Evolutionary conservation across 2,797 vertebrate genomes (phyloP).

Genomic region (Notamacropus eugenii): DNA sequence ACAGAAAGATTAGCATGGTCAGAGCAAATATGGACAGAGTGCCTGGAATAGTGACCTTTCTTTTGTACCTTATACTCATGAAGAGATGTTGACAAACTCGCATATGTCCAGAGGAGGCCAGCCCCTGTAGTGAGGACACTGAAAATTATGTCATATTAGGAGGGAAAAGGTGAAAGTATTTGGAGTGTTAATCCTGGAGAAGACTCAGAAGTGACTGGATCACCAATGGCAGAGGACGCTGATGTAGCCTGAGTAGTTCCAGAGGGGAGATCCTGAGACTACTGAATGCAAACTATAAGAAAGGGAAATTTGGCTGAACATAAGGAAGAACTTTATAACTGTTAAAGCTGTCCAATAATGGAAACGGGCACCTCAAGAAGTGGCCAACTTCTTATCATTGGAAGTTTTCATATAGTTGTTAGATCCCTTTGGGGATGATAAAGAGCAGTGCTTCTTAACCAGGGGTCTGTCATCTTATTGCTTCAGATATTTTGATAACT

Average conservation of each 20-base stretch:
- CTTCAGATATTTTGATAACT: neutral
- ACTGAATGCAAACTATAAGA: neutral
- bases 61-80: neutral
- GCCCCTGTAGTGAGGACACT: neutral
- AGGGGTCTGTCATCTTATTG: neutral
- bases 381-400: neutral
- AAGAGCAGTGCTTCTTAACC: too few relatives aligned
- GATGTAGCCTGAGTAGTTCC: neutral
- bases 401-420: neutral
- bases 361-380: neutral
- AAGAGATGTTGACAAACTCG: neutral
- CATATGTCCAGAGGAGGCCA: neutral
- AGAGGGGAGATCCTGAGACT: neutral
- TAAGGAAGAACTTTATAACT: neutral
- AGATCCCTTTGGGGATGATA: neutral
- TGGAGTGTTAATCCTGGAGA: neutral
- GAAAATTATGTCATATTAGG: neutral
- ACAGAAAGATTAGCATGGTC: neutral
- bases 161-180: neutral
- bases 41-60: neutral
- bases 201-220: neutral
- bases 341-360: neutral
- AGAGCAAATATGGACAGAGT: neutral
- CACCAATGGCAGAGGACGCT: neutral
- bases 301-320: neutral